Conservation (phyloP, 2,888 invertebrate species). For the Papilio elwesi region DNA sequence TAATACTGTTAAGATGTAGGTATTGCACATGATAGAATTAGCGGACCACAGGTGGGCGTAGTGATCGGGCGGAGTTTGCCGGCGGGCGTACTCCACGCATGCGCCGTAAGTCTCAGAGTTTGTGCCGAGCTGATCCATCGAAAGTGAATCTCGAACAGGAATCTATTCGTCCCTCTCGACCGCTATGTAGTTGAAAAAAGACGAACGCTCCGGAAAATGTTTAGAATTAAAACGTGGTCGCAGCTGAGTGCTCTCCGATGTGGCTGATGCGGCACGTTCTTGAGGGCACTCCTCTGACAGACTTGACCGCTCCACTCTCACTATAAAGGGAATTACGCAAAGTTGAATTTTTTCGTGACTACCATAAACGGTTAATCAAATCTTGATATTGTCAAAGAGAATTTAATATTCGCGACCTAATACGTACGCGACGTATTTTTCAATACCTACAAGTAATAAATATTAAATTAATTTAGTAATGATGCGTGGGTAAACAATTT, state of each 20-base stretch:
- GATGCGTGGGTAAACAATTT: neutral
- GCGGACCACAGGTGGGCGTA: slow-evolving; percentile 78
- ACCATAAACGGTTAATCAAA: slow-evolving; percentile 37
- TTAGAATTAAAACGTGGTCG: slow-evolving; percentile 59
- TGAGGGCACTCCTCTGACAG: slow-evolving; percentile 65
- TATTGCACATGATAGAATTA: slow-evolving; percentile 59
- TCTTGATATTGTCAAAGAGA: slow-evolving; percentile 40
- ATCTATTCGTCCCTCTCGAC: slow-evolving; percentile 68
- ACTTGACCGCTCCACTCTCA: slow-evolving; percentile 75
- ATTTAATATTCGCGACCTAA: slow-evolving; percentile 18
- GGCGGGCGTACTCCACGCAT: slow-evolving; percentile 76
- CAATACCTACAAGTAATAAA: neutral
- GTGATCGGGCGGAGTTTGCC: slow-evolving; percentile 70
- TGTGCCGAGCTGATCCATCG: slow-evolving; percentile 50
- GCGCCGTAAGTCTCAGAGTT: slow-evolving; percentile 62
- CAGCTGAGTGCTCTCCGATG: slow-evolving; percentile 64
- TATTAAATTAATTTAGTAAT: neutral
- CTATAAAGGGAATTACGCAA: slow-evolving; percentile 64
- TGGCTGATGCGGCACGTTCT: slow-evolving; percentile 66
- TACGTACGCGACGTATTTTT: no score
- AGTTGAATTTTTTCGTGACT: slow-evolving; percentile 61
- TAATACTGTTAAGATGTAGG: slow-evolving; percentile 53
- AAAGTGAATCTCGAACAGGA: slow-evolving; percentile 56
- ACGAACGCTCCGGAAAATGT: slow-evolving; percentile 60
- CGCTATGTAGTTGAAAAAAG: slow-evolving; percentile 66